These are phyloP conservation scores for Gobiocypris rarus DNA, from an alignment of 2,113 vertebrate species.

Conservation along the genomic window DNA sequence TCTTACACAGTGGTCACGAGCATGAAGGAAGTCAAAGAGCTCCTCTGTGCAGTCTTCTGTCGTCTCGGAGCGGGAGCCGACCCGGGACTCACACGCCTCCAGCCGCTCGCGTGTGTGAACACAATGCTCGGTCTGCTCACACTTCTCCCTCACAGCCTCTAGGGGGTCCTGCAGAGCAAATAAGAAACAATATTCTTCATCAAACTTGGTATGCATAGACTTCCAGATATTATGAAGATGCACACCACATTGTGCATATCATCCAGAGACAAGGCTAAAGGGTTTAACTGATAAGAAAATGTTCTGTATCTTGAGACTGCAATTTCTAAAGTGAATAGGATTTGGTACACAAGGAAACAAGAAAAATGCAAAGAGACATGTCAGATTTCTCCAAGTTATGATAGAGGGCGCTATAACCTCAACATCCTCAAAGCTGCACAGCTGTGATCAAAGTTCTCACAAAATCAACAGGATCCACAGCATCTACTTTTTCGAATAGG, in stretches of 20 bases:
- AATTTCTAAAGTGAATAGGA: neutral
- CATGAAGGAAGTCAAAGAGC: conserved; percentile 94
- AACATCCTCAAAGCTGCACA: neutral
- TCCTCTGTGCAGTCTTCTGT: conserved; percentile 93
- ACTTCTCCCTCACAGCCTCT: conserved; percentile 83
- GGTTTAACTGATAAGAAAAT: neutral
- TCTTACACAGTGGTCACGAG: conserved; percentile 93
- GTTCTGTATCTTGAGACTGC: neutral
- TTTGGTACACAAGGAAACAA: neutral
- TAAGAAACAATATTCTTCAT: neutral
- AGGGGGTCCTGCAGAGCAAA: conserved; percentile 82
- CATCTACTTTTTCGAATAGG: neutral
- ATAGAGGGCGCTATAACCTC: too few relatives aligned
- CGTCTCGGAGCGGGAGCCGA: conserved; percentile 83
- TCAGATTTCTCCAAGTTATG: neutral
- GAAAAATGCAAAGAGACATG: neutral
- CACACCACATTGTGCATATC: neutral
- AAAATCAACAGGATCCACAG: neutral
- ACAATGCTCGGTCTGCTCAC: conserved; percentile 84
- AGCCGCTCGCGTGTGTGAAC: conserved; percentile 80
- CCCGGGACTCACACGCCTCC: conserved; percentile 83
- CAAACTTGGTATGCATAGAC: neutral
- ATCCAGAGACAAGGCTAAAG: neutral
- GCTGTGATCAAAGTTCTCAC: neutral
- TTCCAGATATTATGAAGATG: neutral